phyloP scores from a whole-genome alignment of 2,888 invertebrate genomes.

The Hymenopus coronatus region DNA sequence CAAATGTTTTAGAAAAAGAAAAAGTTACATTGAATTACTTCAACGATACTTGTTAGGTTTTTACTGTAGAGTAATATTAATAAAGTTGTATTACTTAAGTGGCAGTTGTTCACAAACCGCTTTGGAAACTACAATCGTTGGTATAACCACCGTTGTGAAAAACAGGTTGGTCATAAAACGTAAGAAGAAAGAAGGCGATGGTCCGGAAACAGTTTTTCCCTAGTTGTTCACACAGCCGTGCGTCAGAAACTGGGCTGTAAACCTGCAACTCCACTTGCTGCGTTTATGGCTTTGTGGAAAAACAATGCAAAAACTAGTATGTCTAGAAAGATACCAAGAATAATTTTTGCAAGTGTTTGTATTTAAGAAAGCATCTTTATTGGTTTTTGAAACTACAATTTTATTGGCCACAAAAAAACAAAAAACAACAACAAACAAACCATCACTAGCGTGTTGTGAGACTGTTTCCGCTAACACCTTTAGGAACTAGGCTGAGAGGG shows the following conservation, averaged over 20 bases:
- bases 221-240: neutral
- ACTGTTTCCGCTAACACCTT: too few species aligned
- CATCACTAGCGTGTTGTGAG: too few species aligned
- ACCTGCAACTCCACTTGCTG: neutral
- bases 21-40: neutral
- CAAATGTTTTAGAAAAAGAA: too few species aligned
- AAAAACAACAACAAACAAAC: too few species aligned
- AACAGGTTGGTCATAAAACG: neutral
- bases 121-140: neutral
- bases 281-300: neutral
- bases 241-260: neutral
- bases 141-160: neutral
- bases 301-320: neutral
- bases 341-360: neutral
- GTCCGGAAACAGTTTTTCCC: too few species aligned
- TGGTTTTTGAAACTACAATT: too few species aligned
- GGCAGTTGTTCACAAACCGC: neutral
- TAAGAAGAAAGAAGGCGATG: neutral
- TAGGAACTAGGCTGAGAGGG: too few species aligned
- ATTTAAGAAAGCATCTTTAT: too few species aligned
- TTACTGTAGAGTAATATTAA: neutral
- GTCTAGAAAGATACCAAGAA: neutral
- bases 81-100: neutral
- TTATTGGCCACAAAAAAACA: too few species aligned
- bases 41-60: neutral